Base-by-base conservation (phyloP, 2,113 vertebrate genomes). In the Thymallus thymallus region DNA sequence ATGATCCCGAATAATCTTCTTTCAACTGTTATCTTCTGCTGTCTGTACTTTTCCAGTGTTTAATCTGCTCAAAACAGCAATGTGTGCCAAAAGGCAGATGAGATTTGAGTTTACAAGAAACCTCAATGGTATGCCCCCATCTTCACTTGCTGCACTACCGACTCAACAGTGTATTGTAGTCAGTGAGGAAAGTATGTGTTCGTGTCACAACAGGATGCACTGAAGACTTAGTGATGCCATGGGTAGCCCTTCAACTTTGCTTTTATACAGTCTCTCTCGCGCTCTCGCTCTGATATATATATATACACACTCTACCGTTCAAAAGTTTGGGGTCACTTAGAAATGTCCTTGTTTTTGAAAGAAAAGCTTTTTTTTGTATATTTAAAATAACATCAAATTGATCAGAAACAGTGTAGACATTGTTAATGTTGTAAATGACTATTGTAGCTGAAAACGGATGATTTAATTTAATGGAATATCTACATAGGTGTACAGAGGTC, bases 201-300 rank as follows among this genome's bases (percentile, higher is more conserved):
- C 26, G 35, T 2, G 35, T 85, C 2, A 18, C 80, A 20, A 80
- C 32, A 70, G 51, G 77, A 55, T 72, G 71, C 67, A 26, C 74
- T 66, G 81, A 70, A 6, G 45, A 72, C 74, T 18, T 20, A 6
- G 14, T 14, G 46, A 29, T 4, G 22, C 64, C 1, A n/a, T 76
- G 73, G 83, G 69, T 81, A 75, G 77, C 67, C 69, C 2, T 32
- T 73, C 71, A 68, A 72, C 60, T 41, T 23, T 5, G 45, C 32
- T 0, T 26, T 71, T 71, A 18, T 35, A 14, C 7, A 45, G 1
- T 5, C 20, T 58, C 10, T 73, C 65, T 73, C 46, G 75, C 56
- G 22, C 32, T 10, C 7, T 41, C 9, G 9, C 35, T 10, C 35
- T n/a, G n/a, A n/a, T n/a, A n/a, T n/a, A n/a, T n/a, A n/a, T n/a